A percentile compares a stretch with the other conserved stretches of the same genome.
Evolutionary conservation across 2,113 vertebrate species (phyloP).

Genomic region (Raphicerus campestris): DNA sequence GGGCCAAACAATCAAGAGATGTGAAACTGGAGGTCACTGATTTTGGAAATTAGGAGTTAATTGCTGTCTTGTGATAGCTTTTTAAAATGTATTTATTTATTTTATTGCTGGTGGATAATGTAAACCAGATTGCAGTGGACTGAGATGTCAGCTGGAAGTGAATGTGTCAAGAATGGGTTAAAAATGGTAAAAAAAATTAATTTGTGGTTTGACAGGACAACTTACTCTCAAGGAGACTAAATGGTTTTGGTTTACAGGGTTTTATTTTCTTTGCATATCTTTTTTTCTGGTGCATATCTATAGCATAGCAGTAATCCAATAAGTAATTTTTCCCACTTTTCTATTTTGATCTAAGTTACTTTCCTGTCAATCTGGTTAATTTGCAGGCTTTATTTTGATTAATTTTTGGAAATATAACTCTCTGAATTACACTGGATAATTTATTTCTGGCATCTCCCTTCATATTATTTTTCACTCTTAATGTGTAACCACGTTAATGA

Average conservation of each 20-base stretch:
- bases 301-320: not conserved
- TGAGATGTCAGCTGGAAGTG: not conserved
- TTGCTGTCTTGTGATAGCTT: not conserved
- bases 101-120: not conserved
- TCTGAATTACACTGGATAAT: not conserved
- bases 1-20: not conserved
- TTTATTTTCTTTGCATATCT: not conserved
- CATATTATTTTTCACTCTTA: not conserved
- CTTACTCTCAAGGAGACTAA: not conserved
- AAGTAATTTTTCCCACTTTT: not conserved
- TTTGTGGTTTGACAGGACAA: not conserved
- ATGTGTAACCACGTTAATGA: not conserved
- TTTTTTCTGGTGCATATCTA: not conserved
- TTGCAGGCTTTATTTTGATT: not conserved
- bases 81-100: not conserved
- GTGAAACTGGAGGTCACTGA: not conserved
- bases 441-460: not conserved
- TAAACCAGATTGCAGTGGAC: not conserved
- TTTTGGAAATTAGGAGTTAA: not conserved
- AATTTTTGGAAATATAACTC: not conserved
- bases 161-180: not conserved
- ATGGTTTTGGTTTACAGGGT: not conserved
- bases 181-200: not conserved
- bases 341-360: not conserved
- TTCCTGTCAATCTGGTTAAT: not conserved